Evolutionary conservation across 2,113 vertebrate genomes (phyloP), one percentile per base, ranked within the genome.

Genomic region (Cochlearius cochlearius): DNA sequence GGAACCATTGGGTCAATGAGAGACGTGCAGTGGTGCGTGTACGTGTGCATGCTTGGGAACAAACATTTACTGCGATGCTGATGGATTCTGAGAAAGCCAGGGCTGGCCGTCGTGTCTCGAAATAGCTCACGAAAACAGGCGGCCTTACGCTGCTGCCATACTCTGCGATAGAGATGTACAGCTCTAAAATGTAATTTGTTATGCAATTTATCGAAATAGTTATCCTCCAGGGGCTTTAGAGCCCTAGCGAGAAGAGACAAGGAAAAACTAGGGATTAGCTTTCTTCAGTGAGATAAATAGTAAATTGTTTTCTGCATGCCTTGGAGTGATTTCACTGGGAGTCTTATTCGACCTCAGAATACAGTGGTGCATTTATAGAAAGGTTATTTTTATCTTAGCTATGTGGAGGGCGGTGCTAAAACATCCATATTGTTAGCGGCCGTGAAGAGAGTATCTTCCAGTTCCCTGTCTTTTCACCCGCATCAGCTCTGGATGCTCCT

Each of bases 61-160:
- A 94, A 91, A 86, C 32, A 34, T 15, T 47, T 53, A n/a, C 49
- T 94, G 86, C 1, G 10, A 50, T 3, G 6, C 43, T 94, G 94
- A 63, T 73, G 91, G 79, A 86, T 96, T 95, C 92, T 92, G 94
- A 95, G 94, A 96, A 92, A 97, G 86, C 49, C 83, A 81, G 36
- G 47, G 59, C 69, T 94, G 77, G 67, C 62, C 16, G 11, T 62
- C 1, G 0, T 59, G 56, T 88, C 96, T 95, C 15, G 22, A 88
- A 96, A 96, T 95, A 97, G 86, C 88, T 94, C 71, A 38, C 19
- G 69, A 93, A 96, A 97, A 94, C 76, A 96, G 96, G 83, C 77
- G 11, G 67, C 63, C 49, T 62, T 71, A 58, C 3, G 3, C 87
- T 73, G 64, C 38, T 90, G 74, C 79, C 86, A 12, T 75, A 38